These are phyloP conservation scores for Trematomus loennbergii DNA, from an alignment of 2,113 vertebrate species.

Conservation along the genomic window DNA sequence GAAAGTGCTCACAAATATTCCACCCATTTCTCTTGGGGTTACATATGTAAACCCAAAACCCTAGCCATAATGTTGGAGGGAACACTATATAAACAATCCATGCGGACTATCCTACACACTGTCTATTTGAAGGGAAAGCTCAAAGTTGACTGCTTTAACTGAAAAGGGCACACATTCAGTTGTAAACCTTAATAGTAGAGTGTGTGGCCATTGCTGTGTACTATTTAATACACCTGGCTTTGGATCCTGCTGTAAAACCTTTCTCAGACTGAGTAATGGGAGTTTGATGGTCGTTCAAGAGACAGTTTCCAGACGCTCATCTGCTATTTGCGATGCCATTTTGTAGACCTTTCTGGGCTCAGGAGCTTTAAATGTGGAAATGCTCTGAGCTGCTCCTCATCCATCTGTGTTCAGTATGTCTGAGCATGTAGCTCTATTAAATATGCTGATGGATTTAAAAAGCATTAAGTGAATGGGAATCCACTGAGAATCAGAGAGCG, in stretches of 20 bases:
- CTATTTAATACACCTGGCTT: conserved; percentile 28
- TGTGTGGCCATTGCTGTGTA: conserved; percentile 1
- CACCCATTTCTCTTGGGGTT: conserved; percentile 25
- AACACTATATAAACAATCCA: conserved; percentile 28
- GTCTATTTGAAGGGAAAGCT: conserved; percentile 8
- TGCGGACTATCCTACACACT: not conserved
- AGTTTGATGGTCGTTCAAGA: conserved; percentile 46
- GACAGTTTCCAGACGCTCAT: conserved; percentile 48
- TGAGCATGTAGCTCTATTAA: conserved; percentile 55
- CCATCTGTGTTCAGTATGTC: conserved; percentile 51
- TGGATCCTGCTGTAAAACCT: conserved; percentile 43
- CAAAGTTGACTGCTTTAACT: conserved; percentile 9
- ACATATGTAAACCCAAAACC: conserved; percentile 31
- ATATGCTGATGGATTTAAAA: conserved; percentile 64
- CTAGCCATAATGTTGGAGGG: not conserved
- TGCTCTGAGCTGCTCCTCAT: conserved; percentile 29
- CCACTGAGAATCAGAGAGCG: conserved; percentile 52
- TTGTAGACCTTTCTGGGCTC: conserved; percentile 32
- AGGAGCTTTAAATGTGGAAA: conserved; percentile 43
- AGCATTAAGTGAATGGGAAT: conserved; percentile 44
- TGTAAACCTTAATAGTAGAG: not conserved
- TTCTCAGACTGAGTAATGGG: conserved; percentile 25
- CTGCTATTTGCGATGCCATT: conserved; percentile 45
- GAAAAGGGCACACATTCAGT: conserved; percentile 1
- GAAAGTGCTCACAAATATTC: conserved; percentile 33